Base-by-base conservation (phyloP, 2,888 invertebrate species). In the Hypena proboscidalis region DNA sequence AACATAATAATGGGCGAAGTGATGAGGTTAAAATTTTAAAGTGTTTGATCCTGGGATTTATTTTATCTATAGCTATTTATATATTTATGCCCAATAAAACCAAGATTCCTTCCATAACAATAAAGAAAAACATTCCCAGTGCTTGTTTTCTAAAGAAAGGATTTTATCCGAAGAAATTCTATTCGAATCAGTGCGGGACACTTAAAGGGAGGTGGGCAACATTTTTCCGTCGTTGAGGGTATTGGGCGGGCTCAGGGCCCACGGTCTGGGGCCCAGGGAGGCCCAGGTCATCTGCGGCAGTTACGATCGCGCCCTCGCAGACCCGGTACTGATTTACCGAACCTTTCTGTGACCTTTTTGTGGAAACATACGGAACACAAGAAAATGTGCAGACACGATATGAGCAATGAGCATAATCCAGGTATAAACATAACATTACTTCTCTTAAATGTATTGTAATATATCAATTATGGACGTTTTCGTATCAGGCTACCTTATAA, bases 51-150 rank as follows among this genome's bases (percentile, higher is more conserved):
- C n/a, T n/a, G n/a, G n/a, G n/a, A n/a, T n/a, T n/a, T n/a, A n/a
- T n/a, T n/a, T n/a, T n/a, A n/a, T n/a, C n/a, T n/a, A n/a, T 15
- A 9, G 20, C 30, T 34, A n/a, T 19, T 21, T 50, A 50, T 27
- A 39, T 45, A 58, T 61, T 45, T 50, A 44, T 38, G 20, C 26
- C 14, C 7, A 48, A 49, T 43, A 45, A 45, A 50, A 38, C 25
- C 11, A 51, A 19, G 14, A 19, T 21, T 27, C 26, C 34, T 35
- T 38, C 44, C 46, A 56, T 57, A 55, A 46, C 40, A 64, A 58
- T 58, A 51, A 55, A 46, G 37, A 64, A 58, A 55, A 51, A 52
- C 22, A 55, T 55, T 58, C 42, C 47, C 49, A 45, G 47, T 60
- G 48, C 44, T 31, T 54, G 48, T 42, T 25, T 26, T 34, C 31